A percentile compares a stretch with the other conserved stretches of the same genome.
Conservation (phyloP, 1,140 invertebrate species). For the Thrips palmi region DNA sequence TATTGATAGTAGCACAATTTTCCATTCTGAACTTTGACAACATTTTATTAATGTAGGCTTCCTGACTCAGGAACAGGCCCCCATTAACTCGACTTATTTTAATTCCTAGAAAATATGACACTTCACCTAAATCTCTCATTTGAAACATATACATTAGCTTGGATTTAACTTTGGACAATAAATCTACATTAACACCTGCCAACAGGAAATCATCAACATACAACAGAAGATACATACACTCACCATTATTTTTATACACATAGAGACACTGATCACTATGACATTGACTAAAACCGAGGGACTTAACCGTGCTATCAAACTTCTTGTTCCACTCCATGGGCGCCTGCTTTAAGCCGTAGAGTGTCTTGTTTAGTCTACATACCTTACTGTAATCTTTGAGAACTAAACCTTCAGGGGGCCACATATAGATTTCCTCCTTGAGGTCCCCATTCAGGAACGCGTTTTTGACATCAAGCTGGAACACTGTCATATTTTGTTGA, state of each 20-base stretch:
- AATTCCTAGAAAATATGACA: conserved; percentile 20
- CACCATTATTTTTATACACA: conserved; percentile 4
- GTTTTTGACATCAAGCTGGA: conserved; percentile 9
- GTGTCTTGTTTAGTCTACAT: conserved; percentile 17
- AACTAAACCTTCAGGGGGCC: conserved; percentile 11
- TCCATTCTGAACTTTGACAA: conserved; percentile 21
- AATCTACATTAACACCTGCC: conserved; percentile 14
- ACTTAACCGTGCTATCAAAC: conserved; percentile 14
- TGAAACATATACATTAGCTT: conserved; percentile 21
- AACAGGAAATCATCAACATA: conserved; percentile 24
- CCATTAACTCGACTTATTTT: conserved; percentile 17
- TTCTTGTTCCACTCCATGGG: conserved; percentile 16
- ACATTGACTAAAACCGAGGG: conserved; percentile 12
- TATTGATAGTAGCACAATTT: conserved; percentile 18
- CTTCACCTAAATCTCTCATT: conserved; percentile 20
- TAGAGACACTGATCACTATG: conserved; percentile 13
- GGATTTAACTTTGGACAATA: conserved; percentile 16
- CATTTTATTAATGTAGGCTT: conserved; percentile 20
- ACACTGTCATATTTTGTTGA: background rate
- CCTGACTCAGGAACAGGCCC: conserved; percentile 18
- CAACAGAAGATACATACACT: conserved; percentile 14
- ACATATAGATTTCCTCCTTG: conserved; percentile 14
- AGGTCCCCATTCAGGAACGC: conserved; percentile 14
- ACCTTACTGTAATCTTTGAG: conserved; percentile 11
- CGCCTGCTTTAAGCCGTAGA: conserved; percentile 19